These are phyloP conservation scores for Ifrita kowaldi DNA, from an alignment of 2,113 vertebrate species.

Conservation along the genomic window DNA sequence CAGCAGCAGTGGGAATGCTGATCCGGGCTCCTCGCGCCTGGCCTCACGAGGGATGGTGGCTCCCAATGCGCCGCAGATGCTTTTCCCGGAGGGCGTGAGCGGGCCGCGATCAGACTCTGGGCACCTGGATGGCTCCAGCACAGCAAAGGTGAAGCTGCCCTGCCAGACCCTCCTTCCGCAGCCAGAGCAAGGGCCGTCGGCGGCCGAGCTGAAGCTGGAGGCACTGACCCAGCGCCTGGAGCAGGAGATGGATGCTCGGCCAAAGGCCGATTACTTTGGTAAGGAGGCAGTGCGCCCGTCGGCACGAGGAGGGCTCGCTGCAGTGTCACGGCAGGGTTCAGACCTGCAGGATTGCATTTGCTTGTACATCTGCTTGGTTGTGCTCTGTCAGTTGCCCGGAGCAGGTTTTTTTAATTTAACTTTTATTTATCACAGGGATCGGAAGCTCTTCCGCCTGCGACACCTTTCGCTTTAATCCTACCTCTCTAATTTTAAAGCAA, in stretches of 20 bases:
- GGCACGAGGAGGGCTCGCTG: background rate
- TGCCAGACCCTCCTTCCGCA: constrained; percentile 75
- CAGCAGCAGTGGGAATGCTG: background rate
- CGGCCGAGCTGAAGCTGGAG: constrained; percentile 88
- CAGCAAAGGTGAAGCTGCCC: constrained; percentile 73
- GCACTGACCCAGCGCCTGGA: constrained; percentile 89
- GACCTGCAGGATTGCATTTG: background rate
- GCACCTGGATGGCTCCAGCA: constrained; percentile 46
- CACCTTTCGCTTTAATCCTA: background rate
- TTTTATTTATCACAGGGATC: background rate
- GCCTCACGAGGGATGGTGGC: background rate
- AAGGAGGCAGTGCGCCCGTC: background rate
- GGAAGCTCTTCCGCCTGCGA: background rate
- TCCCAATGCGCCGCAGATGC: background rate
- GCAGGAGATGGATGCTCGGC: constrained; percentile 89
- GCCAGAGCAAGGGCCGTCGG: constrained; percentile 76
- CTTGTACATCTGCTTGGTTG: background rate
- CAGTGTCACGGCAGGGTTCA: background rate
- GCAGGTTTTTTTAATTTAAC: background rate
- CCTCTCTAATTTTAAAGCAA: background rate
- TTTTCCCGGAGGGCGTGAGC: constrained; percentile 5
- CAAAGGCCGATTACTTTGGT: constrained; percentile 93
- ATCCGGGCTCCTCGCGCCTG: background rate
- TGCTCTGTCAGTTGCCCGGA: background rate
- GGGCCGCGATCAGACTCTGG: background rate